Evolutionary conservation across 2,113 vertebrate species (phyloP), one percentile per base, ranked within the genome.

Genomic region (Balaenoptera acutorostrata): DNA sequence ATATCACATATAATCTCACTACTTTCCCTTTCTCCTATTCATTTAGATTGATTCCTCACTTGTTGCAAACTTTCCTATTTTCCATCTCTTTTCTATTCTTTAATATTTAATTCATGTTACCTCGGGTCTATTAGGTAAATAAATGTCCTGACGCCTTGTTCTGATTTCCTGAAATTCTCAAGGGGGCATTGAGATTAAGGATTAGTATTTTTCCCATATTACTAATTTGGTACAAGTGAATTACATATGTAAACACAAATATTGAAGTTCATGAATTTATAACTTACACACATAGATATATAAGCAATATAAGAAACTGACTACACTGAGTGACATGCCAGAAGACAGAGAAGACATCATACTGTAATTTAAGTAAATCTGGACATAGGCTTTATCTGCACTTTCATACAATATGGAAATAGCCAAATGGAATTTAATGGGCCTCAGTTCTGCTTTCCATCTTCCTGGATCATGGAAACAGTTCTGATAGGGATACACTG

Each of bases 151-250:
- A 15, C 7, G n/a, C 7, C 17, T 90, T 57, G 2, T 52, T 14
- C 10, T 41, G 1, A 61, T 86, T 64, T 89, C 33, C 52, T 68
- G 25, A 90, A 86, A 72, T 94, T 78, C 55, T 77, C 68, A 78
- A 90, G 44, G 27, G n/a, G 18, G 15, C 8, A 21, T 2, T 46
- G 17, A 83, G 33, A 69, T 63, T 39, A 74, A 15, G 12, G 13
- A 23, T 44, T 23, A 68, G 13, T 14, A 27, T 25, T 33, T 87
- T 72, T 52, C 9, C 15, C 29, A 23, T 39, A 46, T n/a, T 77
- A n/a, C 21, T n/a, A 64, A 29, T 39, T 88, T 92, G 64, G 9
- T 85, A 77, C 72, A 88, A 69, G 8, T 64, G 64, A 72, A 36
- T 68, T 78, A 27, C 15, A 69, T 33, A 52, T 52, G 17, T 72